phyloP scores from a whole-genome alignment of 2,888 invertebrate genomes.

The Reticulitermes lucifugus region DNA sequence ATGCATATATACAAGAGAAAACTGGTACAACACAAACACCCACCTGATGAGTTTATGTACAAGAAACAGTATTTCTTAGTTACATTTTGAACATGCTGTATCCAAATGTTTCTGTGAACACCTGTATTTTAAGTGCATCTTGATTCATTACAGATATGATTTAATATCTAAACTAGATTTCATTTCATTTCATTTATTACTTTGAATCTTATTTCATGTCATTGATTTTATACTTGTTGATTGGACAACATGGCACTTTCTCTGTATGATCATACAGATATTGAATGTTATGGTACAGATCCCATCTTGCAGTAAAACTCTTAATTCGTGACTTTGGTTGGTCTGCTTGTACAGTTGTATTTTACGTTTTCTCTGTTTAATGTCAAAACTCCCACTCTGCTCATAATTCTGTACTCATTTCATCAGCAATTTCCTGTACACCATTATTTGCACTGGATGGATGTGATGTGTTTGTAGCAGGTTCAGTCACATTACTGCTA shows the following conservation, averaged over 20 bases:
- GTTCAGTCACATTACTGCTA: conserved; percentile 22
- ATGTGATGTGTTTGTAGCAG: conserved; percentile 52
- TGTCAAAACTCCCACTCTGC: conserved; percentile 41
- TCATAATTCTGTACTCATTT: conserved; percentile 79
- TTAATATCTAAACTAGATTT: conserved; percentile 1
- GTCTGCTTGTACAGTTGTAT: not conserved
- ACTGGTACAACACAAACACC: not conserved
- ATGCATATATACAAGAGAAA: conserved; percentile 29
- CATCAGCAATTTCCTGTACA: conserved; percentile 58
- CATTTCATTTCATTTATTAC: not conserved
- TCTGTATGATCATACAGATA: conserved; percentile 30
- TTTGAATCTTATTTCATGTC: not conserved
- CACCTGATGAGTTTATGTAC: conserved; percentile 1
- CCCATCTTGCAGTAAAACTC: not conserved
- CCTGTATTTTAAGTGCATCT: conserved; percentile 2
- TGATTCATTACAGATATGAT: not conserved
- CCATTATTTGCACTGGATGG: conserved; percentile 57
- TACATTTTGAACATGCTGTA: conserved; percentile 12
- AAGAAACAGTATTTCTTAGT: not conserved
- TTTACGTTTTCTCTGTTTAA: not conserved
- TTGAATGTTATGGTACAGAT: not conserved
- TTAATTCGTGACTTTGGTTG: conserved; percentile 13
- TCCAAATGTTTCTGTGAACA: not conserved
- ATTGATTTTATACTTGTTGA: not conserved
- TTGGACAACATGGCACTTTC: conserved; percentile 27